Evolutionary conservation across 2,113 vertebrate genomes (phyloP).

Genomic region (Aythya baeri): DNA sequence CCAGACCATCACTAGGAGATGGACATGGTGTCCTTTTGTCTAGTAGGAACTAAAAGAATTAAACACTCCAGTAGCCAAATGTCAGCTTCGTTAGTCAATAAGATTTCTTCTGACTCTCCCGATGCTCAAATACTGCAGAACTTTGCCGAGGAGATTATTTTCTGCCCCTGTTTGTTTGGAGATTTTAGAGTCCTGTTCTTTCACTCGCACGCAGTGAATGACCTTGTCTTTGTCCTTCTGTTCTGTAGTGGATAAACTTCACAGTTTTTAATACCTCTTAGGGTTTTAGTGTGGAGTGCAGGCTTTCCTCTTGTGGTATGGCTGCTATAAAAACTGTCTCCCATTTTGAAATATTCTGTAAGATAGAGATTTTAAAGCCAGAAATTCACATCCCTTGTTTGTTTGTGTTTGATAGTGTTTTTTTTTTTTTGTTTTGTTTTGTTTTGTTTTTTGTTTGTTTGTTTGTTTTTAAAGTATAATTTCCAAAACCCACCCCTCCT

Average conservation of each 20-base stretch:
- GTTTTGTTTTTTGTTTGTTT: not conserved
- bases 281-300: not conserved
- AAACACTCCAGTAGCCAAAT: constrained; percentile 12
- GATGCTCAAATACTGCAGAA: constrained; percentile 42
- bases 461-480: not conserved
- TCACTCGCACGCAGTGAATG: not conserved
- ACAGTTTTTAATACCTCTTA: constrained; percentile 32
- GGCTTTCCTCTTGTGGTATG: not conserved
- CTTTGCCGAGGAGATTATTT: constrained; percentile 54
- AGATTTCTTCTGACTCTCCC: not conserved
- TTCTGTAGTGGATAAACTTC: constrained; percentile 23
- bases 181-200: constrained; percentile 40
- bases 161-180: constrained; percentile 1
- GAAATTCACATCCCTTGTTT: not conserved
- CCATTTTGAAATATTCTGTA: constrained; percentile 1
- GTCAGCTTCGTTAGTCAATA: constrained; percentile 38
- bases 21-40: not conserved
- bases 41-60: not conserved
- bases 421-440: not conserved
- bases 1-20: not conserved
- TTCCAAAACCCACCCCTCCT: not conserved
- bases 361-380: not conserved
- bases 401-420: too few relatives aligned
- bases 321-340: not conserved
- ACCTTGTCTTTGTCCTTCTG: constrained; percentile 53